Evolutionary conservation across 2,888 invertebrate species (phyloP).

Genomic region (Dexiosoma caninum): DNA sequence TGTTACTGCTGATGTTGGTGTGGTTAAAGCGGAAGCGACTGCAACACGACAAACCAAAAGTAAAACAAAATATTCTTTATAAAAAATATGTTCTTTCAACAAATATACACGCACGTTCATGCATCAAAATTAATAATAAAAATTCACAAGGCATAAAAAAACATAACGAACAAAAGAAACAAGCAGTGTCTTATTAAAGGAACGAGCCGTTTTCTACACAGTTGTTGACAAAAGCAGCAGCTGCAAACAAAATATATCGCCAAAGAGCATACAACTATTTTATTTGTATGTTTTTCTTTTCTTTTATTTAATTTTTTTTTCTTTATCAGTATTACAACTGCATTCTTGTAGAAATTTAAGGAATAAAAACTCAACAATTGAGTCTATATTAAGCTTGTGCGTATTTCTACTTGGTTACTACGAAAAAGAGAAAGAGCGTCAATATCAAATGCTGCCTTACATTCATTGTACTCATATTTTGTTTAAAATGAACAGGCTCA

Average conservation of each 20-base stretch:
- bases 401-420: conserved; percentile 51
- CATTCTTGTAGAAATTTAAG: conserved; percentile 5
- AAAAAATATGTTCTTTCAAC: background rate
- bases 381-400: background rate
- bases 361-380: conserved; percentile 2
- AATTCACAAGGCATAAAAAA: conserved; percentile 1
- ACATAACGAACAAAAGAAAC: background rate
- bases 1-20: conserved; percentile 18
- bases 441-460: background rate
- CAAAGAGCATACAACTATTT: conserved; percentile 50
- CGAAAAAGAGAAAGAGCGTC: conserved; percentile 12
- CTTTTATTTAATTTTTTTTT: conserved; percentile 10
- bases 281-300: conserved; percentile 26
- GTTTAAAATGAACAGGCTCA: conserved; percentile 42
- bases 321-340: background rate
- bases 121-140: conserved; percentile 37
- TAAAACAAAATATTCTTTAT: background rate
- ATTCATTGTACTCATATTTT: background rate
- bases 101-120: conserved; percentile 24
- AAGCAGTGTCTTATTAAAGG: conserved; percentile 38
- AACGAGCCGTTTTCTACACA: conserved; percentile 50
- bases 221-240: conserved; percentile 61
- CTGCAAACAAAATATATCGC: conserved; percentile 65
- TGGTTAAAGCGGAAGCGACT: conserved; percentile 56
- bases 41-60: conserved; percentile 41